phyloP scores from a whole-genome alignment of 2,888 invertebrate species.

The Geophilus truncorum region DNA sequence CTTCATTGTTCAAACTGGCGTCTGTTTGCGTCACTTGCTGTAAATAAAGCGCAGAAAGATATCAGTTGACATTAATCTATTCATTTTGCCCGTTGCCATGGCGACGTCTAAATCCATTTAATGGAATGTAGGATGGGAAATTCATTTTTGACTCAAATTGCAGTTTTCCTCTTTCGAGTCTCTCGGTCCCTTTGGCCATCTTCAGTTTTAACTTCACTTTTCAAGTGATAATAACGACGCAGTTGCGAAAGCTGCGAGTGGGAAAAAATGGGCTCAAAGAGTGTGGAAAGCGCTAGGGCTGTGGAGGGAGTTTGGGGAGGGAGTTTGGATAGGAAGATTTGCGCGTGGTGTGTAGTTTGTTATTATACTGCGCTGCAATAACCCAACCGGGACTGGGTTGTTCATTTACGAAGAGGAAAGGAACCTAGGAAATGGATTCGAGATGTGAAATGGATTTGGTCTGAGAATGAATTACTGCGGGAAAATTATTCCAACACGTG shows the following conservation, averaged over 20 bases:
- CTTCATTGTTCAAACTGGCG: background rate
- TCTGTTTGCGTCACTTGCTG: background rate
- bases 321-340: background rate
- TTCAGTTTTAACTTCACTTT: background rate
- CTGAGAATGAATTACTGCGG: background rate
- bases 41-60: background rate
- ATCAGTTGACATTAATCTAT: background rate
- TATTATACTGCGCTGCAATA: slow-evolving; percentile 18
- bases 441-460: slow-evolving; percentile 6
- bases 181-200: background rate
- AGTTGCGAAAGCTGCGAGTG: background rate
- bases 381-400: background rate
- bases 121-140: background rate
- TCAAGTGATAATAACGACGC: background rate
- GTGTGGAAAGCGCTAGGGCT: no score
- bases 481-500: slow-evolving; percentile 2
- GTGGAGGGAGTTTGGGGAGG: background rate
- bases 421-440: slow-evolving; percentile 7
- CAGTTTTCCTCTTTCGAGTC: background rate
- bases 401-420: background rate
- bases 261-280: no score
- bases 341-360: slow-evolving; percentile 13
- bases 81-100: background rate
- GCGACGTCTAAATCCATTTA: background rate
- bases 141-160: background rate